Evolutionary conservation across 2,797 vertebrate genomes (phyloP).

Genomic region (Aplochiton taeniatus): DNA sequence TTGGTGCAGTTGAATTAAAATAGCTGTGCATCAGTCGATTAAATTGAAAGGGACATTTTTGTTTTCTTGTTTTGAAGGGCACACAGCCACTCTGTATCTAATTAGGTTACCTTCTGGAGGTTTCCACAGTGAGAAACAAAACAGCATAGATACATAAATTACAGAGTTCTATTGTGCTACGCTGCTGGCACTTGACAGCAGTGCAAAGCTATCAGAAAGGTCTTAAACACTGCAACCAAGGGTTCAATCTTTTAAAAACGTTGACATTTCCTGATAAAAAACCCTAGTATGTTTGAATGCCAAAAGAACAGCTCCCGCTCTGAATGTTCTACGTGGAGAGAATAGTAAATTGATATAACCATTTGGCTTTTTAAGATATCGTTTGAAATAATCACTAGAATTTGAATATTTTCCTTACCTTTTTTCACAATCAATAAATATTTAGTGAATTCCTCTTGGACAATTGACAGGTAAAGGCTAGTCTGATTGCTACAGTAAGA

Average conservation of each 20-base stretch:
- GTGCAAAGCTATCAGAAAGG: constrained; percentile 2
- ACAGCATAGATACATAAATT: constrained; percentile 32
- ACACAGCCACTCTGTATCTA: constrained; percentile 26
- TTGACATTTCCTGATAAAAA: constrained; percentile 4
- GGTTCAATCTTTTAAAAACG: constrained; percentile 15
- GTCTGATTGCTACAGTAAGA: no score
- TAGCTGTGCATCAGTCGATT: not conserved
- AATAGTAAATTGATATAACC: no score
- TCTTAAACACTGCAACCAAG: constrained; percentile 1
- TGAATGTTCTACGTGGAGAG: not conserved
- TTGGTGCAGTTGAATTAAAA: not conserved
- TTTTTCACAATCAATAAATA: no score
- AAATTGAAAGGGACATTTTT: constrained; percentile 7
- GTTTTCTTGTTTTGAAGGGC: constrained; percentile 18
- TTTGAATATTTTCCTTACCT: no score
- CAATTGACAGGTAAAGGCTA: no score
- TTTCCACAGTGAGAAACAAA: constrained; percentile 12
- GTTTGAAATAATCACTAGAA: no score
- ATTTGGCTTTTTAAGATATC: no score
- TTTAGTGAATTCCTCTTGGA: no score
- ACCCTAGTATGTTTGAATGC: constrained; percentile 18
- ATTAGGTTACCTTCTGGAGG: constrained; percentile 30
- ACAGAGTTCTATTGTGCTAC: constrained; percentile 14
- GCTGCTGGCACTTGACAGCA: constrained; percentile 8
- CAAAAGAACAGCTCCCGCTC: not conserved